phyloP scores from a whole-genome alignment of 2,888 invertebrate species.

The Ptycholaimellus sp. region DNA sequence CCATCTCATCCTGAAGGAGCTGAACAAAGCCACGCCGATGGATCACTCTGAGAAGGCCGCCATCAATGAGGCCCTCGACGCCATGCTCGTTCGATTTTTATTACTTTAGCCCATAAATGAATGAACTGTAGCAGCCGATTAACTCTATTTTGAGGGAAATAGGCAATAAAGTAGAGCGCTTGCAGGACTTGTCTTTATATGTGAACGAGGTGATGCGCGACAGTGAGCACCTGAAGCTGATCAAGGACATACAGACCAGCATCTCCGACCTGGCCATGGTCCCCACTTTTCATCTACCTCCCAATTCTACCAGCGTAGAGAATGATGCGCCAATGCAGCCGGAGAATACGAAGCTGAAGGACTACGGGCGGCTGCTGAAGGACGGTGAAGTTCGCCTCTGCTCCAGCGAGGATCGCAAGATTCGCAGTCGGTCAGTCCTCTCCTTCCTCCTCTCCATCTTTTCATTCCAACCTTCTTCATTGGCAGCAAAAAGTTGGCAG shows the following conservation, averaged over 20 bases:
- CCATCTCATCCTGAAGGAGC: conserved; percentile 56
- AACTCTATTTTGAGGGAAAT: too few species aligned
- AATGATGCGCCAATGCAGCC: conserved; percentile 32
- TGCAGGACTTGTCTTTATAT: conserved; percentile 70
- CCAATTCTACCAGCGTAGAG: background rate
- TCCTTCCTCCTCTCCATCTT: too few species aligned
- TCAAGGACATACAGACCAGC: conserved; percentile 58
- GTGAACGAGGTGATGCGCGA: conserved; percentile 94
- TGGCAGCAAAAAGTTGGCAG: too few species aligned
- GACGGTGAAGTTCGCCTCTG: conserved; percentile 94
- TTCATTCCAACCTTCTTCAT: too few species aligned
- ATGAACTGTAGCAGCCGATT: too few species aligned
- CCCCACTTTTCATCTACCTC: background rate
- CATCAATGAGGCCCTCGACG: conserved; percentile 61
- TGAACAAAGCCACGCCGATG: conserved; percentile 30
- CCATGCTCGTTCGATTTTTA: conserved; percentile 43
- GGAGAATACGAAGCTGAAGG: conserved; percentile 52
- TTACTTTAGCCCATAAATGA: background rate
- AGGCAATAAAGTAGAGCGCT: too few species aligned
- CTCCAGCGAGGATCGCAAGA: too few species aligned
- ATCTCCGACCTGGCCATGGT: conserved; percentile 26
- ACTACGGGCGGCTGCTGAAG: conserved; percentile 66
- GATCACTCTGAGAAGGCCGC: conserved; percentile 58
- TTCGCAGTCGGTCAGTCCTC: too few species aligned
- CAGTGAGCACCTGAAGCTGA: conserved; percentile 65